A percentile compares a stretch with the other conserved stretches of the same genome.
Conservation (phyloP, 2,797 vertebrate genomes). For the Luscinia luscinia region DNA sequence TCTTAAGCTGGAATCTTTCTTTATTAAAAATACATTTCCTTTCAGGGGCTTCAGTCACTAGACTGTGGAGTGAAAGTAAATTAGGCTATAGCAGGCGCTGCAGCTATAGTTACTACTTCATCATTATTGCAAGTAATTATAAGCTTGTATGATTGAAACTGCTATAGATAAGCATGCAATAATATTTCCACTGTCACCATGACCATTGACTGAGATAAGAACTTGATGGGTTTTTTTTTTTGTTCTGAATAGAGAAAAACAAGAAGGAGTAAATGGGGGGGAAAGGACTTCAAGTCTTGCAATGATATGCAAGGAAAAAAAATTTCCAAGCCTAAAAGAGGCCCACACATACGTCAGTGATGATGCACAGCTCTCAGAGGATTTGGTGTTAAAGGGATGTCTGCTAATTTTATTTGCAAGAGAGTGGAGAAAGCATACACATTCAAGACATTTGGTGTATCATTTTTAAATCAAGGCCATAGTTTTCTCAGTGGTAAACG, state of each 20-base stretch:
- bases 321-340: slow-evolving; percentile 22
- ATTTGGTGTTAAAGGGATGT: slow-evolving; percentile 55
- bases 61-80: slow-evolving; percentile 58
- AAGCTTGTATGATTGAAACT: slow-evolving; percentile 63
- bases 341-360: slow-evolving; percentile 50
- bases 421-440: slow-evolving; percentile 72
- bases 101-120: slow-evolving; percentile 72
- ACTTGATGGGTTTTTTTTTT: slow-evolving; percentile 71
- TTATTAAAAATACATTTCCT: slow-evolving; percentile 61
- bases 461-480: slow-evolving; percentile 86
- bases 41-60: slow-evolving; percentile 61
- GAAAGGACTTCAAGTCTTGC: slow-evolving; percentile 43
- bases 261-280: slow-evolving; percentile 55
- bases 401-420: slow-evolving; percentile 81
- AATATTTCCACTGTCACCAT: slow-evolving; percentile 79
- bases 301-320: slow-evolving; percentile 53
- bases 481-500: slow-evolving; percentile 85
- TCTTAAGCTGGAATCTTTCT: slow-evolving; percentile 48
- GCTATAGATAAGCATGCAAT: slow-evolving; percentile 72
- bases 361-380: slow-evolving; percentile 58
- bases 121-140: slow-evolving; percentile 76
- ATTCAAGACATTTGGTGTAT: slow-evolving; percentile 80
- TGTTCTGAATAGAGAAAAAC: slow-evolving; percentile 61
- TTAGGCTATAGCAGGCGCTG: slow-evolving; percentile 42
- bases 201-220: slow-evolving; percentile 76